phyloP scores from a whole-genome alignment of 1,140 invertebrate species.

The Eueides isabella region DNA sequence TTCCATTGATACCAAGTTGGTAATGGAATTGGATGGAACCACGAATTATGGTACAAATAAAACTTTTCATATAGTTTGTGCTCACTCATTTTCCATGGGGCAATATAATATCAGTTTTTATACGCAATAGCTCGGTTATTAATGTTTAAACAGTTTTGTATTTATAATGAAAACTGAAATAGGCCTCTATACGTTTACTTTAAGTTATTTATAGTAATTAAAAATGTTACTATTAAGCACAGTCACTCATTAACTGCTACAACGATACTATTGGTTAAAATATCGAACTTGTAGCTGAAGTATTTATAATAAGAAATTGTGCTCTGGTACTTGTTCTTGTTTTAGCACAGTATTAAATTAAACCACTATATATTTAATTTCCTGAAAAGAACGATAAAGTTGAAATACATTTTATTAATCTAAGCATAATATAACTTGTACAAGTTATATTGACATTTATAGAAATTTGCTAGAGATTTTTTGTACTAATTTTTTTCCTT shows the following conservation, averaged over 20 bases:
- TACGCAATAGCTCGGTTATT: not conserved
- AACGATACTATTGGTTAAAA: not conserved
- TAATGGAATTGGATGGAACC: conserved; percentile 8
- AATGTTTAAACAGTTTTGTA: not conserved
- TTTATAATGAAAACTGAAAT: not conserved
- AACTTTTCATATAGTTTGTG: conserved; percentile 15
- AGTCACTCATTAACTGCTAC: not conserved
- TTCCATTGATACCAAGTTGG: not conserved
- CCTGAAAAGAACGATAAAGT: too few relatives aligned
- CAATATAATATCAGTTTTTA: conserved; percentile 10
- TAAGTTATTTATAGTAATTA: not conserved
- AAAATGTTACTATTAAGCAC: not conserved
- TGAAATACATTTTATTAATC: too few relatives aligned
- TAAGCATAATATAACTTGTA: too few relatives aligned
- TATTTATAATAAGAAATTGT: too few relatives aligned
- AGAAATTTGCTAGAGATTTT: too few relatives aligned
- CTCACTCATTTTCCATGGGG: conserved; percentile 14
- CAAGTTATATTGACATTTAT: too few relatives aligned
- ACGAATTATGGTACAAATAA: conserved; percentile 15
- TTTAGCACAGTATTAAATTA: too few relatives aligned
- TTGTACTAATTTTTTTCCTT: too few relatives aligned
- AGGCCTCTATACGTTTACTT: not conserved
- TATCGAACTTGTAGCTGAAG: too few relatives aligned
- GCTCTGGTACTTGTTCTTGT: too few relatives aligned
- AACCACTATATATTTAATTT: too few relatives aligned